Base-by-base conservation (phyloP, 1,140 invertebrate species). In the Hyposmocoma kahamanoa region DNA sequence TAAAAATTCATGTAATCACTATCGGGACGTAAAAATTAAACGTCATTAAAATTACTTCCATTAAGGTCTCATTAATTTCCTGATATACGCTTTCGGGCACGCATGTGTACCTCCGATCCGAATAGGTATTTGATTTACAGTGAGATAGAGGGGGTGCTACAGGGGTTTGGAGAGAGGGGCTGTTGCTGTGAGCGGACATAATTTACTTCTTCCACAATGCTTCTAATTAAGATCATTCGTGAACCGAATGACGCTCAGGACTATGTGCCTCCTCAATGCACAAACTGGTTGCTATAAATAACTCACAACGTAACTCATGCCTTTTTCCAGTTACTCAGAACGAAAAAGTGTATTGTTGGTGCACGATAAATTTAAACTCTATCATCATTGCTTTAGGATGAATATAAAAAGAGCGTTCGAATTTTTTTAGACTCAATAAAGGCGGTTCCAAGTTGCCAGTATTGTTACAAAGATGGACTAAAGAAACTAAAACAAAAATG, bases 161-260 rank as follows among this genome's bases (percentile, higher is more conserved):
- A 28, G 49, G 42, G 50, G 42, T 44, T 28, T 19, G 21, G 46
- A 43, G 55, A 51, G 59, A 45, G 55, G 53, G 34, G 48, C 42
- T 47, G 46, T 72, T 65, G 67, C 42, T 69, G 67, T 64, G 66
- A 62, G 66, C 55, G 53, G 50, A 49, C 61, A 79, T 82, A 79
- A 84, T 79, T 82, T 82, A 84, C 70, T 62, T 65, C 62, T 65
- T 38, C 67, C 61, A 82, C 81, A 82, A 84, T 82, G 72, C 72
- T 77, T 82, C 81, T 84, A 84, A 82, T 84, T 84, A 84, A 82
- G 80, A 84, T 79, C 72, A 79, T 81, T 79, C 74, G 74, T 80
- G 72, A 73, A 68, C 44, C 65, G 66, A 76, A 76, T 68, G 80
- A 72, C 68, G 65, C 67, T 47, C 62, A 67, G 60, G 62, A 73